Percentiles rank a stretch among this genome's conserved stretches.
Conservation (phyloP, 2,113 vertebrate genomes). For the Hipposideros armiger region DNA sequence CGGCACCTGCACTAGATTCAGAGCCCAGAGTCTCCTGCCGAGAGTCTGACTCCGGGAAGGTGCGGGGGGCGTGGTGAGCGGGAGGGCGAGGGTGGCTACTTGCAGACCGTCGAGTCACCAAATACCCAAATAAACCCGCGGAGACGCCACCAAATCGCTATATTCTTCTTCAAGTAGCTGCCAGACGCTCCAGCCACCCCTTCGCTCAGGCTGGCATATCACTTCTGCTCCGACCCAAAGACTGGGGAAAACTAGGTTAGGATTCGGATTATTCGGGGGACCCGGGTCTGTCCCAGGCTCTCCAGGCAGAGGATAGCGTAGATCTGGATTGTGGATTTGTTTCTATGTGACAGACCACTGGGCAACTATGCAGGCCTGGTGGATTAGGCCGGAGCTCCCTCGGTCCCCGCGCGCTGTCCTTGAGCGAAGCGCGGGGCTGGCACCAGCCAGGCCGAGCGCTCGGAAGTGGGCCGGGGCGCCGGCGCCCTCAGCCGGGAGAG, state of each 20-base stretch:
- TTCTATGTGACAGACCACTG: not conserved
- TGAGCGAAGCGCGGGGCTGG: no score
- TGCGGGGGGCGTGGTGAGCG: not conserved
- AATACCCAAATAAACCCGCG: not conserved
- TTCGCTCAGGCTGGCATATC: not conserved
- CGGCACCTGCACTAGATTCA: accelerated
- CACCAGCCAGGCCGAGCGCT: accelerated
- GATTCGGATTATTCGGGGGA: slow-evolving; percentile 25
- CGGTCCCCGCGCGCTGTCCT: accelerated
- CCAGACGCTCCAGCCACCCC: not conserved
- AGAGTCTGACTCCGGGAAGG: accelerated
- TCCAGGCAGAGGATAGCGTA: not conserved
- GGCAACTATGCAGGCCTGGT: not conserved
- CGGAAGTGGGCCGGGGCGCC: not conserved
- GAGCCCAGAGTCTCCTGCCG: accelerated
- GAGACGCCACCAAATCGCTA: not conserved
- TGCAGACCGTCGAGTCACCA: not conserved
- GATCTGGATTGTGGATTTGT: not conserved
- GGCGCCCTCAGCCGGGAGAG: accelerated
- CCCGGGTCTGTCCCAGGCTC: not conserved
- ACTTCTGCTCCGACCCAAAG: not conserved
- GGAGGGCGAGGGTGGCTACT: not conserved
- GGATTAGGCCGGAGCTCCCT: not conserved
- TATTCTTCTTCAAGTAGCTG: not conserved
- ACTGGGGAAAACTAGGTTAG: not conserved